phyloP scores from a whole-genome alignment of 1,140 invertebrate genomes.

The Euwallacea fornicatus region DNA sequence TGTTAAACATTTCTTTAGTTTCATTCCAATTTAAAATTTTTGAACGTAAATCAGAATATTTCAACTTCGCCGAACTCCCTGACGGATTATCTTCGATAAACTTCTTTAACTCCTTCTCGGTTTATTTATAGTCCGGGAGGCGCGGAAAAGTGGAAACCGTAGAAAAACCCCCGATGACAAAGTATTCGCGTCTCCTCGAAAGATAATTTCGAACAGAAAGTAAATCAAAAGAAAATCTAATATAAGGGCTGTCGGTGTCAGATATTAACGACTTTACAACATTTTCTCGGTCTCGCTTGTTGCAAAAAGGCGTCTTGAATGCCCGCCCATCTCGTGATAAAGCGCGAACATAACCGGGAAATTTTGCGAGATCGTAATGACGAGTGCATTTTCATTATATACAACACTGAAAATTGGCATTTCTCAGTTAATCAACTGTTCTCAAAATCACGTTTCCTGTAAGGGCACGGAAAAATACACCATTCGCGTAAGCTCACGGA shows the following conservation, averaged over 20 bases:
- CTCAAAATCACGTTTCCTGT: no score
- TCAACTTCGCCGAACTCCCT: background rate
- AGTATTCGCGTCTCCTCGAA: slow-evolving; percentile 8
- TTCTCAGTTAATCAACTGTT: no score
- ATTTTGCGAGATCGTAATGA: no score
- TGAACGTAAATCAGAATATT: background rate
- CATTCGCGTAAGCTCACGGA: no score
- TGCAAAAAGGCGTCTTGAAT: slow-evolving; percentile 5
- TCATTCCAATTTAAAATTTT: no score
- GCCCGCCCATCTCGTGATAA: slow-evolving; percentile 10
- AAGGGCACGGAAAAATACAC: no score
- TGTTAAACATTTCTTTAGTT: background rate
- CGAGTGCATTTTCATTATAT: no score
- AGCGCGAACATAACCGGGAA: background rate
- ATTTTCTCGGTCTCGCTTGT: slow-evolving; percentile 15
- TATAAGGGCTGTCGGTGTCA: slow-evolving; percentile 27
- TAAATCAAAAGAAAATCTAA: slow-evolving; percentile 24
- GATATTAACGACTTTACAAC: slow-evolving; percentile 29
- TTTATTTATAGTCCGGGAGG: background rate
- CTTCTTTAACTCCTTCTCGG: background rate
- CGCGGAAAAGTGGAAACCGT: background rate
- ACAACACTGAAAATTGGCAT: no score
- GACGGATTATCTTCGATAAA: background rate
- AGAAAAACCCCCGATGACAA: slow-evolving; percentile 1
- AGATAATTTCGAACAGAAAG: slow-evolving; percentile 12